Percentiles rank a stretch among this genome's conserved stretches.
Evolutionary conservation across 2,797 vertebrate genomes (phyloP).

Genomic region (Gouania willdenowi): DNA sequence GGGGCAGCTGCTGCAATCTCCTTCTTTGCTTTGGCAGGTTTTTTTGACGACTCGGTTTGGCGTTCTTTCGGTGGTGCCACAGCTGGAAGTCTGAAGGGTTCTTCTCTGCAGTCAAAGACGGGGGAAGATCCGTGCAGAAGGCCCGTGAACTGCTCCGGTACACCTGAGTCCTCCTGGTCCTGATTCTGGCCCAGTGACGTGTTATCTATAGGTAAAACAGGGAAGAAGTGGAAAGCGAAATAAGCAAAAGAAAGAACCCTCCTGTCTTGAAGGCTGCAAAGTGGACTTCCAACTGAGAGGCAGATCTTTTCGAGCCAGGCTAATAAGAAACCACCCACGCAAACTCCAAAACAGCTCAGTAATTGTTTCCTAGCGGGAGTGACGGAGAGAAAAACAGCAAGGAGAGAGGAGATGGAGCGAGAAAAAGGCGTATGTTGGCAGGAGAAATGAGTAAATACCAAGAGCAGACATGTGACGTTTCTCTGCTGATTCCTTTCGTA

Average conservation of each 20-base stretch:
- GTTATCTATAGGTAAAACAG: conserved; percentile 70
- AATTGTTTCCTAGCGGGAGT: conserved; percentile 79
- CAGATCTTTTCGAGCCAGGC: conserved; percentile 46
- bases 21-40: conserved; percentile 44
- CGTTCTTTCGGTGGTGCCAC: conserved; percentile 27
- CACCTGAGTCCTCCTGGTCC: conserved; percentile 75
- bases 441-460: conserved; percentile 82
- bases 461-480: conserved; percentile 60
- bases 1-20: conserved; percentile 18
- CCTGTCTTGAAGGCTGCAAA: conserved; percentile 41
- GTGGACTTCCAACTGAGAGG: conserved; percentile 45
- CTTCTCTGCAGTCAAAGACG: conserved; percentile 86
- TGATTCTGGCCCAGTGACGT: conserved; percentile 73
- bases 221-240: conserved; percentile 12
- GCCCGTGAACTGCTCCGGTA: conserved; percentile 94
- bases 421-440: conserved; percentile 51
- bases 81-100: conserved; percentile 78
- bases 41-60: conserved; percentile 29
- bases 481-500: conserved; percentile 40
- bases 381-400: conserved; percentile 39
- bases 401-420: conserved; percentile 35
- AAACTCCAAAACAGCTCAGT: conserved; percentile 80
- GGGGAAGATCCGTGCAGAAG: conserved; percentile 96
- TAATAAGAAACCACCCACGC: conserved; percentile 76
- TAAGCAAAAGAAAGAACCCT: conserved; percentile 36